A percentile compares a stretch with the other conserved stretches of the same genome.
phyloP scores from a whole-genome alignment of 2,113 vertebrate species.

The Stegostoma tigrinum region DNA sequence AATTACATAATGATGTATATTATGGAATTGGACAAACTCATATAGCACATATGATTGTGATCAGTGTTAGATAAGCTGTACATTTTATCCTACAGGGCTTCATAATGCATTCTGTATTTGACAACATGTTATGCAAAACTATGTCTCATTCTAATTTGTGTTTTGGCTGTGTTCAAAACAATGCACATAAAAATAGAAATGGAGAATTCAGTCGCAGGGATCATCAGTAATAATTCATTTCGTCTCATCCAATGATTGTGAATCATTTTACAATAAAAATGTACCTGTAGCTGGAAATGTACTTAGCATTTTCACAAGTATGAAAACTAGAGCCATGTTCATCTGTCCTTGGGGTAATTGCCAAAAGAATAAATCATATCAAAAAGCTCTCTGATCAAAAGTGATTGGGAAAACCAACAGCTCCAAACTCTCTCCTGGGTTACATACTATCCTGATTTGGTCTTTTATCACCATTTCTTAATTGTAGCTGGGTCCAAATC shows the following conservation, averaged over 20 bases:
- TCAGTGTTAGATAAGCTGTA: background rate
- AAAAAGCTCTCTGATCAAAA: background rate
- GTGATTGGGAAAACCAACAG: background rate
- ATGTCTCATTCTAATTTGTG: background rate
- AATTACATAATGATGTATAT: background rate
- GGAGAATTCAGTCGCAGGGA: background rate
- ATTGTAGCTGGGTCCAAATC: background rate
- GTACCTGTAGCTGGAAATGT: background rate
- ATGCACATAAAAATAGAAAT: background rate
- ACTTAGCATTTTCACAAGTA: background rate
- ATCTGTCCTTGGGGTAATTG: background rate
- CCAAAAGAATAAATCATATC: background rate
- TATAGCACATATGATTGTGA: background rate
- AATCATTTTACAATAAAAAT: background rate
- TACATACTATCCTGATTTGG: background rate
- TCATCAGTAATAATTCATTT: background rate
- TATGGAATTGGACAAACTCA: background rate
- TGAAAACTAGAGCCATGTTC: background rate
- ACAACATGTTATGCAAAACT: background rate
- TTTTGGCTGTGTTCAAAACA: background rate
- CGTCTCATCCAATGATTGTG: background rate
- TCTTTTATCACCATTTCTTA: background rate
- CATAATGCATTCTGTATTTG: background rate
- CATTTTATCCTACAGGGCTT: background rate
- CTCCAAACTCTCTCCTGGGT: background rate